These are phyloP conservation scores for Isotomurus palustris DNA, from an alignment of 2,888 invertebrate species.

Conservation along the genomic window DNA sequence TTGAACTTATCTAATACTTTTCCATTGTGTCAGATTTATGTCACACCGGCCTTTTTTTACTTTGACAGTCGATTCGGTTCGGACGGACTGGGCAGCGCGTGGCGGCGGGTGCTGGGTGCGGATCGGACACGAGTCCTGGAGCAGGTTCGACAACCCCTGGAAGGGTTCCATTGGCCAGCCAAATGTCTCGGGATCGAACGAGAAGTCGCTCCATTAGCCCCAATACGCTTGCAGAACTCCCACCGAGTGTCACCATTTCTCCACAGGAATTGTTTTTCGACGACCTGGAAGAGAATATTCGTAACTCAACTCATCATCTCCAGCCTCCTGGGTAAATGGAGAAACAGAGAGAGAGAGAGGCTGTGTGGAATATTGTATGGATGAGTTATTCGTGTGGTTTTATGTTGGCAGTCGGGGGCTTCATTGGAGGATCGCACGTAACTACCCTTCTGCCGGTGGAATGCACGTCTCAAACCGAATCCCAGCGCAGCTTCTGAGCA, in stretches of 20 bases:
- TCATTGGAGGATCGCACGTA: constrained; percentile 45
- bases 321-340: constrained; percentile 43
- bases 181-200: constrained; percentile 45
- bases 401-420: constrained; percentile 36
- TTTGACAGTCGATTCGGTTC: constrained; percentile 41
- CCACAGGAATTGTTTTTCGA: constrained; percentile 47
- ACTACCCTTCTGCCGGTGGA: constrained; percentile 35
- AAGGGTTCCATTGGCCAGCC: constrained; percentile 44
- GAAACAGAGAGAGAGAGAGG: too few relatives aligned
- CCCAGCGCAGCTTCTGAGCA: constrained; percentile 71
- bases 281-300: constrained; percentile 45
- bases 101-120: constrained; percentile 45
- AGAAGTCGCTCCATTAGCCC: constrained; percentile 46
- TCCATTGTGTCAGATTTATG: not conserved
- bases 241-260: constrained; percentile 44
- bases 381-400: not conserved
- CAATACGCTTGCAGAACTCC: constrained; percentile 42
- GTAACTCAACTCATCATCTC: constrained; percentile 45
- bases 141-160: constrained; percentile 35
- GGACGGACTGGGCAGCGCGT: constrained; percentile 45
- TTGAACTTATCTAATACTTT: not conserved
- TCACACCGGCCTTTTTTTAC: not conserved
- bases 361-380: too few relatives aligned
- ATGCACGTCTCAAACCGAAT: constrained; percentile 56
- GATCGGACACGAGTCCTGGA: constrained; percentile 43